phyloP scores from a whole-genome alignment of 2,113 vertebrate genomes.

The Clarias macrocephalus region DNA sequence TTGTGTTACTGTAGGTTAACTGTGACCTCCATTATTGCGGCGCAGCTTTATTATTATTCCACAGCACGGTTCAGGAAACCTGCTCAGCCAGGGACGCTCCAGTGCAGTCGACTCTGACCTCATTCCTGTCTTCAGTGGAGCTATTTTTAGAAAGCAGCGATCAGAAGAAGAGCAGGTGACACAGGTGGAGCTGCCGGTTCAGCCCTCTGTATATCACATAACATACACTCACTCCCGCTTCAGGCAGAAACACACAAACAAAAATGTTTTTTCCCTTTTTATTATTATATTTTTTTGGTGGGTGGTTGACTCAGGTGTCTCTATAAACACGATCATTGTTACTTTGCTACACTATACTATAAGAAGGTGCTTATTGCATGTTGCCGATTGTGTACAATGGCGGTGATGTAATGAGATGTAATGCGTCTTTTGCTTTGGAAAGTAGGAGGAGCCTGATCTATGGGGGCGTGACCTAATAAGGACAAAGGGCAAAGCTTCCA shows the following conservation, averaged over 20 bases:
- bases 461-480: background rate
- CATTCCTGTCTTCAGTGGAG: background rate
- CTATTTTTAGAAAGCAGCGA: background rate
- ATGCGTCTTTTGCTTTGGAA: background rate
- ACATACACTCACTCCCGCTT: background rate
- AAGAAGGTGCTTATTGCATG: background rate
- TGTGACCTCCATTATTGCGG: background rate
- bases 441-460: slow-evolving; percentile 9
- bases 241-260: background rate
- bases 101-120: background rate
- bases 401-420: background rate
- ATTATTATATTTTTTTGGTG: too few species aligned
- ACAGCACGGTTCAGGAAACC: background rate
- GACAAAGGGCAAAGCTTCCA: slow-evolving; percentile 49
- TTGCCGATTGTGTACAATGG: background rate
- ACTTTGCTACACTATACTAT: background rate
- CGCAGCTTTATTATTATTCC: background rate
- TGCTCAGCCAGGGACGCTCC: background rate
- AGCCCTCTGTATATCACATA: too few species aligned
- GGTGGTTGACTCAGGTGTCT: background rate
- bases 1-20: background rate
- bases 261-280: background rate
- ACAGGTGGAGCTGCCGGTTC: background rate
- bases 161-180: background rate
- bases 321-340: background rate